Percentiles rank a stretch among this genome's conserved stretches.
Conservation (phyloP, 2,888 invertebrate species). For the Drosophila borealis region DNA sequence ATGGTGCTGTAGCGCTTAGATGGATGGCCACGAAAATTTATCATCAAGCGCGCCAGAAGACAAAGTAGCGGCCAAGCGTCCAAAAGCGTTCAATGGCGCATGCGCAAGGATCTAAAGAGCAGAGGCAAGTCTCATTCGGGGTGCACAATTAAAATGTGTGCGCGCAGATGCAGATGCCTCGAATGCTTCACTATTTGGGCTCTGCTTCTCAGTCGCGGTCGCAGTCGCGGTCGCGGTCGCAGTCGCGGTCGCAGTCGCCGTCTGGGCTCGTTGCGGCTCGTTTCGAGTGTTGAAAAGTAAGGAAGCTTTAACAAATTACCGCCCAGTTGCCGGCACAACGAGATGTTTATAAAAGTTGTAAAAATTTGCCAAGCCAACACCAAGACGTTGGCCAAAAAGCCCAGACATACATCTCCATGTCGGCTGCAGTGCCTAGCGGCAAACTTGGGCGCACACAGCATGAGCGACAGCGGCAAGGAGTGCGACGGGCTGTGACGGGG, state of each 20-base stretch:
- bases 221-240: background rate
- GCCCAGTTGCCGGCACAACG: conserved; percentile 74
- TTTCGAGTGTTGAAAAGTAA: conserved; percentile 83
- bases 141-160: conserved; percentile 64
- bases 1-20: conserved; percentile 52
- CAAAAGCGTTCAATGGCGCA: conserved; percentile 43
- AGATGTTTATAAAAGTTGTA: conserved; percentile 72
- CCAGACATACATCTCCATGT: conserved; percentile 46
- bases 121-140: conserved; percentile 43
- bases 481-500: background rate
- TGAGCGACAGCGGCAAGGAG: background rate
- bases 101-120: conserved; percentile 68
- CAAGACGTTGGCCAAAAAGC: conserved; percentile 37
- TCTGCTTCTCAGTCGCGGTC: background rate
- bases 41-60: conserved; percentile 67
- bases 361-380: conserved; percentile 76
- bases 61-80: conserved; percentile 62
- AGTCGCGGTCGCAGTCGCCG: background rate
- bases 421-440: conserved; percentile 66
- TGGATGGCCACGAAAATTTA: conserved; percentile 68
- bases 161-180: conserved; percentile 15
- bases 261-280: conserved; percentile 24
- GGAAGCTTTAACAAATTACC: conserved; percentile 84
- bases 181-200: conserved; percentile 33
- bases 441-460: conserved; percentile 51